Conservation (phyloP, 2,888 invertebrate species). For the Cheilosia variabilis region DNA sequence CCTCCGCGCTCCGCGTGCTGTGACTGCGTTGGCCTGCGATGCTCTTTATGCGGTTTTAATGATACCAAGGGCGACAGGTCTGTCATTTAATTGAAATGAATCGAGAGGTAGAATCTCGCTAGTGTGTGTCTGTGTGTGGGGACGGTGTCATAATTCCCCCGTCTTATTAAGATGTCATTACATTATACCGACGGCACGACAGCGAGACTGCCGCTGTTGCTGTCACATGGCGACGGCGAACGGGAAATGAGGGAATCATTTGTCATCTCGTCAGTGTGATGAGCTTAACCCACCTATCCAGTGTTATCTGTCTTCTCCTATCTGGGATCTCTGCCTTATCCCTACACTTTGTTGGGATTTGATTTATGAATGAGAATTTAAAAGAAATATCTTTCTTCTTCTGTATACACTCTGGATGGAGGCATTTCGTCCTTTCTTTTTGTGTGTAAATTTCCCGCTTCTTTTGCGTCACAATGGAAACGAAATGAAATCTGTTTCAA, state of each 20-base stretch:
- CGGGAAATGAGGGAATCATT: constrained; percentile 52
- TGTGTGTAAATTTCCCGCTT: constrained; percentile 59
- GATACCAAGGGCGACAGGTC: constrained; percentile 72
- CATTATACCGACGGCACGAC: constrained; percentile 66
- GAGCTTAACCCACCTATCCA: constrained; percentile 69
- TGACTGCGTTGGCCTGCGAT: constrained; percentile 38
- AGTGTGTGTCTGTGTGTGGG: constrained; percentile 1
- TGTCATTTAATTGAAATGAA: constrained; percentile 73
- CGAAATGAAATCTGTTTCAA: constrained; percentile 41
- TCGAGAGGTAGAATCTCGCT: constrained; percentile 41
- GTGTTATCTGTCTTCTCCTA: constrained; percentile 62
- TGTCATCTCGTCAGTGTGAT: constrained; percentile 70
- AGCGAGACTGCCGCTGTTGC: not conserved
- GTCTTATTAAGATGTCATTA: constrained; percentile 73
- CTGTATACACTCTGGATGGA: not conserved
- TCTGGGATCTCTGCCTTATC: constrained; percentile 26
- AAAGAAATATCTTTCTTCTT: constrained; percentile 18
- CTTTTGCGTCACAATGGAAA: constrained; percentile 35
- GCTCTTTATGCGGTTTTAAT: constrained; percentile 69
- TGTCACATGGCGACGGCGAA: not conserved
- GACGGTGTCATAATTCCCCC: constrained; percentile 66
- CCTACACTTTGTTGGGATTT: constrained; percentile 40
- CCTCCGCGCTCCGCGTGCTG: not conserved
- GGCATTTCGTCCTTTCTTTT: constrained; percentile 10
- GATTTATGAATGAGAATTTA: constrained; percentile 66